phyloP scores from a whole-genome alignment of 2,113 vertebrate species.

The Phylloscopus trochilus region DNA sequence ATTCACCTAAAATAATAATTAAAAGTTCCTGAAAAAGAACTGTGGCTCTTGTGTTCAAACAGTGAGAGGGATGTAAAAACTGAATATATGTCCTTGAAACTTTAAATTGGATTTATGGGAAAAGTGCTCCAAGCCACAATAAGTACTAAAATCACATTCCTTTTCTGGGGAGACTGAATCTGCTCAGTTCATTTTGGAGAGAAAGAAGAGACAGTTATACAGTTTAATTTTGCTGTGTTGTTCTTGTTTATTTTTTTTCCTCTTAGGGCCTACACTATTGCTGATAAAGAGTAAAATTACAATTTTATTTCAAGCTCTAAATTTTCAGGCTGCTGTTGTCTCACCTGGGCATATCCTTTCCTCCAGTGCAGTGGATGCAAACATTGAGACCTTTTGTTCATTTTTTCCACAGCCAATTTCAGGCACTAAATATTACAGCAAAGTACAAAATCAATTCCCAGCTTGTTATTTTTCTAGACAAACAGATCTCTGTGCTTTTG shows the following conservation, averaged over 20 bases:
- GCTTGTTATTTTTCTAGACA: conserved; percentile 25
- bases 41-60: not conserved
- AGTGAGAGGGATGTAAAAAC: not conserved
- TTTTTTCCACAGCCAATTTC: not conserved
- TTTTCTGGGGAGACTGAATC: not conserved
- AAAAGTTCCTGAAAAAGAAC: not conserved
- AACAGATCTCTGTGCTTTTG: not conserved
- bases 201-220: not conserved
- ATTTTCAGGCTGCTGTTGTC: not conserved
- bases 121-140: not conserved
- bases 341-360: not conserved
- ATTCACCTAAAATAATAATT: not conserved
- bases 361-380: not conserved
- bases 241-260: not conserved
- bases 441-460: conserved; percentile 15
- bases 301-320: conserved; percentile 32
- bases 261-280: not conserved
- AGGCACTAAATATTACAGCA: conserved; percentile 24
- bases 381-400: not conserved
- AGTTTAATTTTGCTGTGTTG: not conserved
- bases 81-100: not conserved
- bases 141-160: not conserved
- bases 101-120: not conserved
- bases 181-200: not conserved
- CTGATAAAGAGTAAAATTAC: conserved; percentile 18